Percentiles rank a stretch among this genome's conserved stretches.
Conservation (phyloP, 2,888 invertebrate genomes). For the Villa cingulata region DNA sequence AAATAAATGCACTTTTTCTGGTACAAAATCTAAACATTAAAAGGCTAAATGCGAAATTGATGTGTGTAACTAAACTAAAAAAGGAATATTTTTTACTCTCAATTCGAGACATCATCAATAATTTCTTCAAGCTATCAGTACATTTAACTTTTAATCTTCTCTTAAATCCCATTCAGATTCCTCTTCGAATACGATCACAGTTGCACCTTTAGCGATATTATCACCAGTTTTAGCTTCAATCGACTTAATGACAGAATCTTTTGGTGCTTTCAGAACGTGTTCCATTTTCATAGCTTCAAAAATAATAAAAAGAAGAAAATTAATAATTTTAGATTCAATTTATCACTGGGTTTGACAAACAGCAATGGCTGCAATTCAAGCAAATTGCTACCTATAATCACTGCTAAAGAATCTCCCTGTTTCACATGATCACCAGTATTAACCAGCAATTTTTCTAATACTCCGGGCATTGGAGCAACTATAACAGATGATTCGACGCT, state of each 20-base stretch:
- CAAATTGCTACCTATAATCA: constrained; percentile 53
- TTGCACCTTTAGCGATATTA: constrained; percentile 63
- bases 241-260: constrained; percentile 60
- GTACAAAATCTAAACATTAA: too few species aligned
- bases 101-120: constrained; percentile 16
- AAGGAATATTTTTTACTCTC: too few species aligned
- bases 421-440: constrained; percentile 66
- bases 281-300: constrained; percentile 99
- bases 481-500: too few species aligned
- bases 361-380: too few species aligned
- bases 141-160: neutral
- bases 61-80: too few species aligned
- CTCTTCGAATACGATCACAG: constrained; percentile 45
- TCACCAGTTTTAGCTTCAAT: constrained; percentile 63
- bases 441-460: constrained; percentile 82
- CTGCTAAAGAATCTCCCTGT: constrained; percentile 78
- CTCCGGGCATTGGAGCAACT: constrained; percentile 92
- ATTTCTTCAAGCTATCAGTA: neutral
- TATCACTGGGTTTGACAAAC: too few species aligned
- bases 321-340: neutral
- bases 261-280: constrained; percentile 76
- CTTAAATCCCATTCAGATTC: constrained; percentile 11
- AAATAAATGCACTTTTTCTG: too few species aligned
- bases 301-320: too few species aligned
- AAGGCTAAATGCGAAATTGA: too few species aligned